Base-by-base conservation (phyloP, 2,888 invertebrate genomes). In the Agrotis segetum region DNA sequence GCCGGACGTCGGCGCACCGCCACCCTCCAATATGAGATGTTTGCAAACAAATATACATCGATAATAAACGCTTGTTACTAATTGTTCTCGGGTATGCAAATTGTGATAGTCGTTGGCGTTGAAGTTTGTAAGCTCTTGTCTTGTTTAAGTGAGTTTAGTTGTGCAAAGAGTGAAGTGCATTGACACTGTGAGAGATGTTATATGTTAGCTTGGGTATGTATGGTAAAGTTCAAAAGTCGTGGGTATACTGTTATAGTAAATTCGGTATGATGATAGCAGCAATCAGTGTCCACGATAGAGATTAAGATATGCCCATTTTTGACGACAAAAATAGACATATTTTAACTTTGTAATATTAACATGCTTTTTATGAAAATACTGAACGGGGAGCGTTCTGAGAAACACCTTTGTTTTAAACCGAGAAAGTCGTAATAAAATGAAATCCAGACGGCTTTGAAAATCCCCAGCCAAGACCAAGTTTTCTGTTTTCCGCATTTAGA, bases 31-130 rank as follows among this genome's bases (percentile, higher is more conserved):
- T 89, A 88, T 91, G 90, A 90, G 88, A 88, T 88, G 90, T 89
- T 91, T 89, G 92, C 91, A 93, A 93, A 93, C 93, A 94, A 93
- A 89, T 88, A 79, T 84, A 82, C 85, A 79, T 83, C 84, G 82
- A 85, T 85, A 66, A 75, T 75, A 77, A 70, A 68, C 62, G 77
- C 67, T 85, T 64, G 80, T 84, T 79, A 44, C 77, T 83, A 85
- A 85, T 76, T 84, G 85, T 83, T 81, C 81, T 74, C 66, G 77
- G 63, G 46, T 67, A 74, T 85, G 81, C 70, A 82, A 82, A 84
- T 84, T 66, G 44, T 71, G 72, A 67, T 73, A 53, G 44, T 70
- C 24, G 29, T 74, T 61, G 64, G 40, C 70, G 46, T 47, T 53
- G 47, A 49, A 62, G 44, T 62, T 55, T 67, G 69, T 24, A 40